Evolutionary conservation across 2,797 vertebrate species (phyloP).

Genomic region (Hephaestus fuliginosus): DNA sequence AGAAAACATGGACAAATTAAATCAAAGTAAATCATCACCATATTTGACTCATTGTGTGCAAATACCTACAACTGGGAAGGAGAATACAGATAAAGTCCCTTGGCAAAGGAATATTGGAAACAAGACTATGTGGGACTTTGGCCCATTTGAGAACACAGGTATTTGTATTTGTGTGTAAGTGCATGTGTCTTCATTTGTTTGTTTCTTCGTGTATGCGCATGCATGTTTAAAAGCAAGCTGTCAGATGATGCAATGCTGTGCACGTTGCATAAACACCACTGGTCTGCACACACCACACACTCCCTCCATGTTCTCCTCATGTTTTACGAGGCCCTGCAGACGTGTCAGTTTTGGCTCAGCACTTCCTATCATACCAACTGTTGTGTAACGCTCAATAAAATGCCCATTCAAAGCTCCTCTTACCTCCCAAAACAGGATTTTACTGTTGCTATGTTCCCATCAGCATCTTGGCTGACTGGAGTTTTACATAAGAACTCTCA

Average conservation of each 20-base stretch:
- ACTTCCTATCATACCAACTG: conserved; percentile 41
- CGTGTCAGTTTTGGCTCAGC: not conserved
- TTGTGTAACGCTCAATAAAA: conserved; percentile 62
- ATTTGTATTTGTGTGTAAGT: not conserved
- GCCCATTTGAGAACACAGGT: not conserved
- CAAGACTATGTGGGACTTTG: not conserved
- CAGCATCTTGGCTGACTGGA: conserved; percentile 23
- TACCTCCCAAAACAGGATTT: conserved; percentile 32
- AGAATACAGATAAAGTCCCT: not conserved
- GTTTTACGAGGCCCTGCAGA: conserved; percentile 53
- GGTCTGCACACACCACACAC: not conserved
- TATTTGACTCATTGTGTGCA: too few relatives aligned
- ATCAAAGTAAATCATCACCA: too few relatives aligned
- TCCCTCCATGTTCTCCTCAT: conserved; percentile 13
- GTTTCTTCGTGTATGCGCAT: not conserved
- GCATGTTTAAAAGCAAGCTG: conserved; percentile 3
- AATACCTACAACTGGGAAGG: too few relatives aligned
- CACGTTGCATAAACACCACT: conserved; percentile 24
- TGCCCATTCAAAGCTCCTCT: conserved; percentile 23
- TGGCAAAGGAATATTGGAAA: not conserved
- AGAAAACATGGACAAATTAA: too few relatives aligned
- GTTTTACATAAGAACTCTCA: conserved; percentile 34
- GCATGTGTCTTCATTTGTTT: not conserved
- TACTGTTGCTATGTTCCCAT: conserved; percentile 34
- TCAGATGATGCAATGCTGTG: not conserved